Evolutionary conservation across 2,888 invertebrate genomes (phyloP).

Genomic region (Apotomis capreana): DNA sequence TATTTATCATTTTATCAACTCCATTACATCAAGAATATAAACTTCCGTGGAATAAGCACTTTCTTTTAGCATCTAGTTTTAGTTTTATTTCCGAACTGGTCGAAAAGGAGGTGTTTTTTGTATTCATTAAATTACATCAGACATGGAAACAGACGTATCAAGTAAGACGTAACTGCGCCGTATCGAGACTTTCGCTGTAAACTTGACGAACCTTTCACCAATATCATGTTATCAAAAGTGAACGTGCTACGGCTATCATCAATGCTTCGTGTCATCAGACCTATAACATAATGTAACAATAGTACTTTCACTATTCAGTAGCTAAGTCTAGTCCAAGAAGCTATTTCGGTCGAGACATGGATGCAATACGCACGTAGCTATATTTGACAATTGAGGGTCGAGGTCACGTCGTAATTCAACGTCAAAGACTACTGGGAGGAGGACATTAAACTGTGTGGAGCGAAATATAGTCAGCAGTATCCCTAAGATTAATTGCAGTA

Average conservation of each 20-base stretch:
- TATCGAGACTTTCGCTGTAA: slow-evolving; percentile 53
- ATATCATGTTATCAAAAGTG: slow-evolving; percentile 59
- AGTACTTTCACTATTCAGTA: slow-evolving; percentile 38
- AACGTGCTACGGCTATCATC: slow-evolving; percentile 48
- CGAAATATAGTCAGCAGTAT: slow-evolving; percentile 43
- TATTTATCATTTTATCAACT: slow-evolving; percentile 24
- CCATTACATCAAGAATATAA: neutral
- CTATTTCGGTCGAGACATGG: slow-evolving; percentile 12
- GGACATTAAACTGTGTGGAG: slow-evolving; percentile 23
- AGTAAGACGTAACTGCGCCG: slow-evolving; percentile 16
- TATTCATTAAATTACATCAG: slow-evolving; percentile 23
- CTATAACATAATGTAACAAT: slow-evolving; percentile 32
- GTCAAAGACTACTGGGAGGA: slow-evolving; percentile 26
- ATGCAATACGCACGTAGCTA: slow-evolving; percentile 24
- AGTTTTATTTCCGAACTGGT: neutral
- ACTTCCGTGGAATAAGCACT: neutral
- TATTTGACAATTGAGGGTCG: slow-evolving; percentile 38
- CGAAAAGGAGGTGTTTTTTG: neutral
- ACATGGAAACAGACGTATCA: slow-evolving; percentile 23
- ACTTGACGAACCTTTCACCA: slow-evolving; percentile 66
- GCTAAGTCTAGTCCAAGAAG: slow-evolving; percentile 17
- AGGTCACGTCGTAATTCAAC: slow-evolving; percentile 38
- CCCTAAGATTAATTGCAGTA: slow-evolving; percentile 49
- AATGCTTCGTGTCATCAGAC: slow-evolving; percentile 28
- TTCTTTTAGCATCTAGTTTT: neutral